Percentiles rank a stretch among this genome's conserved stretches.
Conservation (phyloP, 1,140 invertebrate species). For the Heliconius hewitsoni region DNA sequence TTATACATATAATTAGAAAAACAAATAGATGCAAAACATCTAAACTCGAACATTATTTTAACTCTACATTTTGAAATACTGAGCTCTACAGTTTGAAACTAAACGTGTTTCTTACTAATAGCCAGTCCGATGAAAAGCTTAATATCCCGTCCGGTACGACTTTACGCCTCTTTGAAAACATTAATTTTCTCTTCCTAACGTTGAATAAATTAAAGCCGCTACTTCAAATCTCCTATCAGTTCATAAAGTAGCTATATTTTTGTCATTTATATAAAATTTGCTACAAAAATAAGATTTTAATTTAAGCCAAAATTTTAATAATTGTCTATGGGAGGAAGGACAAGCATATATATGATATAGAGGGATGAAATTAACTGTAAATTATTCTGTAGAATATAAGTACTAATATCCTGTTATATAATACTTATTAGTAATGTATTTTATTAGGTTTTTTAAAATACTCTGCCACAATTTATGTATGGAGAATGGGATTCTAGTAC, state of each 20-base stretch:
- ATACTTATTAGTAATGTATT: no score
- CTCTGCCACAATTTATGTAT: no score
- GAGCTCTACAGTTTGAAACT: constrained; percentile 12
- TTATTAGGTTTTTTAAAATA: no score
- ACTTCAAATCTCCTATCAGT: constrained; percentile 45
- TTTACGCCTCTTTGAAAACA: constrained; percentile 62
- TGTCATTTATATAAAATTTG: not conserved
- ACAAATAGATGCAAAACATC: not conserved
- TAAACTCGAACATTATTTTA: not conserved
- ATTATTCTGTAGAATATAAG: no score
- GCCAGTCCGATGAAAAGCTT: constrained; percentile 63
- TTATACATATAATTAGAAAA: not conserved
- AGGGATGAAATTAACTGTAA: no score
- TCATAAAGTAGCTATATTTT: constrained; percentile 29
- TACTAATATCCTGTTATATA: no score
- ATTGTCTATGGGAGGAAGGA: no score
- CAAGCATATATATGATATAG: no score
- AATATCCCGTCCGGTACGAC: constrained; percentile 60
- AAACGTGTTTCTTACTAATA: constrained; percentile 49
- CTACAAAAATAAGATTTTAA: not conserved
- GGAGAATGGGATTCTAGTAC: no score
- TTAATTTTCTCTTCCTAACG: constrained; percentile 68
- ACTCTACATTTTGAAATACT: not conserved
- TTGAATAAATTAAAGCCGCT: constrained; percentile 60
- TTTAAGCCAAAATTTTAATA: not conserved